Evolutionary conservation across 92 coral and sea anemone species (phyloP), one percentile per base, ranked within the genome.

Genomic region (Ricordea florida): DNA sequence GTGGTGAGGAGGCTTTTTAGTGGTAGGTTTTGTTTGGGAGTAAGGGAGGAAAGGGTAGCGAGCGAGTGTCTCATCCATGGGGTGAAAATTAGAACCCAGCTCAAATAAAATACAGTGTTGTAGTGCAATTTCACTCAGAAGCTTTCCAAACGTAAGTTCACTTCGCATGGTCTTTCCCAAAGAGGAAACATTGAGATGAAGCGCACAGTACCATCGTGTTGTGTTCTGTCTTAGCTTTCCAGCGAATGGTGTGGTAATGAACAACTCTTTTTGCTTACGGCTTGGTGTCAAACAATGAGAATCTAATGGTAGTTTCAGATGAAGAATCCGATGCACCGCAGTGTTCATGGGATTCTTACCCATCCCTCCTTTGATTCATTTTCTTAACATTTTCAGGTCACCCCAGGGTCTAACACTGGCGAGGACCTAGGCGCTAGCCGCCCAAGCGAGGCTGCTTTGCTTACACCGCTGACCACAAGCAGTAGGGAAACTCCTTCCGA

Each of bases 401-500:
- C 85, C 2, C 85, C 90, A 47, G 82, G 86, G 37, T 70, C 90
- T 11, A 66, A 56, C 27, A 72, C 81, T 6, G 81, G 55, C 17
- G 72, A 36, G 9, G 70, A 55, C 64, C 57, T 71, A 6, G 77
- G 68, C 20, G 57, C 71, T 20, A 72, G 59, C 52, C 76, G 86
- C 15, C 66, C 69, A 16, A 63, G 81, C 40, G 82, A 78, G 74
- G 66, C 81, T 2, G 85, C 86, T 46, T 58, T 85, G 31, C 55
- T 84, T 2, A 84, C 89, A n/a, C 89, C 89, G 14, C 89, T 76
- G 23, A 85, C 90, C 10, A 50, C 79, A 53, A 85, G 77, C 53
- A 85, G 81, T 17, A 56, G 67, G 40, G 81, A 74, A 27, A 69
- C 86, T 10, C 90, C 86, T 9, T 55, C 64, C 3, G 81, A 85